Evolutionary conservation across 2,888 invertebrate species (phyloP).

Genomic region (Drosophila antonietae): DNA sequence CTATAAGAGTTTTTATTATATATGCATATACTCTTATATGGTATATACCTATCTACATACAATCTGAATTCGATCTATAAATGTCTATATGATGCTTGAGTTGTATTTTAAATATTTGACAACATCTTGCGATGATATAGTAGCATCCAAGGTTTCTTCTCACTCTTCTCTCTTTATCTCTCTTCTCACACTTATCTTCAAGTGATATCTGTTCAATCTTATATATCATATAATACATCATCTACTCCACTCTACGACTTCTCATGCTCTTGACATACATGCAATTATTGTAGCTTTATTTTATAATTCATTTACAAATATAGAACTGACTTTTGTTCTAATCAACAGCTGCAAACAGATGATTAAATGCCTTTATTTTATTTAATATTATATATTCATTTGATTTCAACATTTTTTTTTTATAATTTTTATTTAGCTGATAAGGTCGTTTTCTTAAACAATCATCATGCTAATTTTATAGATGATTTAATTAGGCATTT

Average conservation of each 20-base stretch:
- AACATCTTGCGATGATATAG: no score
- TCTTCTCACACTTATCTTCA: no score
- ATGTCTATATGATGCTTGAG: no score
- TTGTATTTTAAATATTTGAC: no score
- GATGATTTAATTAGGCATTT: conserved; percentile 24
- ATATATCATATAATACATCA: background rate
- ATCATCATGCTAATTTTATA: conserved; percentile 27
- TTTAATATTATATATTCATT: background rate
- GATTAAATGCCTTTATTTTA: background rate
- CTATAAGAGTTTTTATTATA: background rate
- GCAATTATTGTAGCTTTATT: background rate
- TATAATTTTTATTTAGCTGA: conserved; percentile 2
- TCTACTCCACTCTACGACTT: background rate
- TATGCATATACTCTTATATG: background rate
- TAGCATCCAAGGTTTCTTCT: background rate
- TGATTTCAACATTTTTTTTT: background rate
- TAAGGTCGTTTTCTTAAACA: background rate
- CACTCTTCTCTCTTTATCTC: no score
- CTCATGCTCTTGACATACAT: background rate
- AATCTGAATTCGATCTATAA: background rate
- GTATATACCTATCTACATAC: no score
- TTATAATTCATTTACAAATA: background rate
- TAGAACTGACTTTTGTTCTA: background rate
- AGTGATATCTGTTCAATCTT: background rate
- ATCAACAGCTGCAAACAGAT: background rate